These are phyloP conservation scores for Anolis apletophallus DNA, from an alignment of 2,797 vertebrate genomes.

Conservation along the genomic window DNA sequence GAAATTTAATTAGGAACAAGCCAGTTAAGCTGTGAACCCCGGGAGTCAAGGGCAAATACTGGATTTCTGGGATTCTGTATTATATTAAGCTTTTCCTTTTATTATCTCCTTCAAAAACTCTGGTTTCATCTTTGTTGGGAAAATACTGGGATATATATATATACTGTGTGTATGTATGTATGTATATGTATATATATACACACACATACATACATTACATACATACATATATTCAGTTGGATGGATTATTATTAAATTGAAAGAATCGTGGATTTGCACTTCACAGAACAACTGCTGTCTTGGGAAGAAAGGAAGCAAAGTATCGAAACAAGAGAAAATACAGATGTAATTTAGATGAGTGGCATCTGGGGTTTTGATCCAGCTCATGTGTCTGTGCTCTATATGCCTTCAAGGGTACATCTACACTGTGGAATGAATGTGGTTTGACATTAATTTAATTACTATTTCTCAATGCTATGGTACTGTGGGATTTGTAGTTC, in stretches of 20 bases:
- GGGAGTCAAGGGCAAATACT: conserved; percentile 16
- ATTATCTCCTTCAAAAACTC: conserved; percentile 61
- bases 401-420: too few species aligned
- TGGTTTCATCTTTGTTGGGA: conserved; percentile 48
- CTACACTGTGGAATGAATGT: too few species aligned
- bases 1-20: conserved; percentile 50
- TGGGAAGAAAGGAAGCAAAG: conserved; percentile 22
- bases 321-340: conserved; percentile 32
- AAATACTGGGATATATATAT: conserved; percentile 38
- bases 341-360: not conserved
- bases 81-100: conserved; percentile 41
- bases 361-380: not conserved
- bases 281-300: not conserved
- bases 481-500: too few species aligned
- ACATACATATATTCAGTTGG: conserved; percentile 39
- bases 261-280: conserved; percentile 61
- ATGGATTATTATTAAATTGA: conserved; percentile 56
- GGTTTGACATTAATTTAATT: too few species aligned
- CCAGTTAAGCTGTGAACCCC: conserved; percentile 30
- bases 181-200: too few species aligned
- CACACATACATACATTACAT: too few species aligned
- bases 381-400: too few species aligned
- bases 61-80: conserved; percentile 43
- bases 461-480: too few species aligned
- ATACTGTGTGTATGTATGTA: too few species aligned